These are phyloP conservation scores for Catocala nupta DNA, from an alignment of 2,888 invertebrate genomes.

Conservation along the genomic window DNA sequence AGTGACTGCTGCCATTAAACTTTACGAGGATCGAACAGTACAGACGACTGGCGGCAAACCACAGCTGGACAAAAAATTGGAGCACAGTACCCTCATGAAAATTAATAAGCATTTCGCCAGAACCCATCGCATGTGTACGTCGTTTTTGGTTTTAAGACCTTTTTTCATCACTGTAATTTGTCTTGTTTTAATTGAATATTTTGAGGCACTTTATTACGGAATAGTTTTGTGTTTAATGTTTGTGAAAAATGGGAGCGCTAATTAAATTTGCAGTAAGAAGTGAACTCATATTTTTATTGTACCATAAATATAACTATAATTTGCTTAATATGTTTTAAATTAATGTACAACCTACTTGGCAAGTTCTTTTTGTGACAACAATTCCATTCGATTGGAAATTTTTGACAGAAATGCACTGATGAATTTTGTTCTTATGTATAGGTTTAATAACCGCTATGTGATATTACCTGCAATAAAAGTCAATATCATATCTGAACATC, in stretches of 20 bases:
- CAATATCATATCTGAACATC: too few relatives aligned
- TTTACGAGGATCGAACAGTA: slow-evolving; percentile 58
- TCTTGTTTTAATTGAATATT: slow-evolving; percentile 62
- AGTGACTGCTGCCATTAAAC: slow-evolving; percentile 56
- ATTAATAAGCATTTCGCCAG: slow-evolving; percentile 56
- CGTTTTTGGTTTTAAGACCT: slow-evolving; percentile 49
- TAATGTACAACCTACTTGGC: too few relatives aligned
- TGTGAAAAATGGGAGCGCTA: slow-evolving; percentile 24
- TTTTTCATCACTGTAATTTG: slow-evolving; percentile 60
- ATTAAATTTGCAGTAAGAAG: slow-evolving; percentile 14
- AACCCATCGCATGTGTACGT: slow-evolving; percentile 46
- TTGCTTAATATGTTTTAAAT: neutral
- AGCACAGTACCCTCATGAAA: slow-evolving; percentile 56
- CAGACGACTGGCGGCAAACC: slow-evolving; percentile 44
- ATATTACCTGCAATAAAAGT: too few relatives aligned
- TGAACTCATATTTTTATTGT: slow-evolving; percentile 15
- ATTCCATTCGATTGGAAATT: too few relatives aligned
- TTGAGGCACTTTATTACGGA: slow-evolving; percentile 56
- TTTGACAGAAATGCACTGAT: too few relatives aligned
- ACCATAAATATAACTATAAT: slow-evolving; percentile 14
- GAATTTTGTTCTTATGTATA: too few relatives aligned
- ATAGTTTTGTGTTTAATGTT: slow-evolving; percentile 38
- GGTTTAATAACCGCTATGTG: too few relatives aligned
- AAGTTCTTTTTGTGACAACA: too few relatives aligned
- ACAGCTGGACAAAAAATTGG: slow-evolving; percentile 50